These are phyloP conservation scores for Pemphredon lugubris DNA, from an alignment of 2,888 invertebrate species.

Conservation along the genomic window DNA sequence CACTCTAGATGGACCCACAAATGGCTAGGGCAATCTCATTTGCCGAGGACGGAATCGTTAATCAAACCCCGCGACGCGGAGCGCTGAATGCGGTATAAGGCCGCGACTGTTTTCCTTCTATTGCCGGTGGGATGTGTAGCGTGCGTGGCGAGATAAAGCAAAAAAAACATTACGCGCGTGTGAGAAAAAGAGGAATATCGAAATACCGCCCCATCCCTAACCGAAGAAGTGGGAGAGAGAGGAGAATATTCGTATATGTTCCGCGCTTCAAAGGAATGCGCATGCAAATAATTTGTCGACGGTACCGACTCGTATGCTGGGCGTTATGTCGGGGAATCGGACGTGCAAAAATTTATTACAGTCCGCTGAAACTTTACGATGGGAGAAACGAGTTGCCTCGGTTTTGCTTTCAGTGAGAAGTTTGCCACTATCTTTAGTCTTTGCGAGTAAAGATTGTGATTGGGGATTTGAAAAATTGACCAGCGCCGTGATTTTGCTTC, in stretches of 20 bases:
- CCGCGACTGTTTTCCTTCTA: constrained; percentile 17
- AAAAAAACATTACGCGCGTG: constrained; percentile 29
- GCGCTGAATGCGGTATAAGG: constrained; percentile 38
- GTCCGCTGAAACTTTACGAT: constrained; percentile 25
- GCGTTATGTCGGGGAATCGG: background rate
- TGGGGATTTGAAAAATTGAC: no score
- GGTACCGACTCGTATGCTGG: background rate
- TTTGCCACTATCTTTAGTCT: no score
- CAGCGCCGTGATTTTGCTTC: no score
- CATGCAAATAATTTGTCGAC: background rate
- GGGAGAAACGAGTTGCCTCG: no score
- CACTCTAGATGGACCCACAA: constrained; percentile 53
- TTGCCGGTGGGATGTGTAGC: background rate
- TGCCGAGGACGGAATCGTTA: constrained; percentile 55
- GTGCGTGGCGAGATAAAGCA: constrained; percentile 34
- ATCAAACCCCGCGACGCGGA: constrained; percentile 52
- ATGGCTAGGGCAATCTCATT: constrained; percentile 55
- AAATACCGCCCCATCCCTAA: background rate
- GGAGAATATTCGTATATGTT: no score
- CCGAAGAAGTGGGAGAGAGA: background rate
- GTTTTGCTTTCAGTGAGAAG: no score
- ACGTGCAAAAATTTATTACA: constrained; percentile 40
- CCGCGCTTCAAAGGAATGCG: constrained; percentile 21
- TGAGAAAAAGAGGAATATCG: background rate
- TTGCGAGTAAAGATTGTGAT: no score